Evolutionary conservation across 2,888 invertebrate species (phyloP).

Genomic region (Teleiodes luculella): DNA sequence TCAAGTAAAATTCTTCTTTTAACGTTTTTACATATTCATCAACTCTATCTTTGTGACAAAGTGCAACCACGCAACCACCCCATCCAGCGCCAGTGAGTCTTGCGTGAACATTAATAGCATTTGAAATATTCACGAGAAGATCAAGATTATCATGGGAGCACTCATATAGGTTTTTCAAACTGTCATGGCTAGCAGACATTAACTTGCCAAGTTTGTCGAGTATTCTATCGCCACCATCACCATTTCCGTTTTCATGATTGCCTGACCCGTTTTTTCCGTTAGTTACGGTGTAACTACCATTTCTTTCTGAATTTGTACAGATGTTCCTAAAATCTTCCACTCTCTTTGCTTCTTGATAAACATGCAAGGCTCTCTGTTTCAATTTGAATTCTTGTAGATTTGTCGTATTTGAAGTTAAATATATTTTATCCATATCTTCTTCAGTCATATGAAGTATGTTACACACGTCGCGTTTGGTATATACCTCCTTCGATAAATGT

Average conservation of each 20-base stretch:
- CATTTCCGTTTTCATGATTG: conserved; percentile 27
- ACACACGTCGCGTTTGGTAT: conserved; percentile 84
- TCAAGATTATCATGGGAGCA: conserved; percentile 96
- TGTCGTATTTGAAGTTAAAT: conserved; percentile 74
- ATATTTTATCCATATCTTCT: conserved; percentile 77
- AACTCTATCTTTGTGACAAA: conserved; percentile 83
- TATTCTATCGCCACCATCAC: conserved; percentile 41
- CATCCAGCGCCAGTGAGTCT: conserved; percentile 98
- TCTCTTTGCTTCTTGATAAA: conserved; percentile 92
- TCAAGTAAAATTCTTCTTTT: conserved; percentile 83
- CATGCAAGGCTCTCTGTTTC: conserved; percentile 92
- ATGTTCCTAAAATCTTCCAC: conserved; percentile 86
- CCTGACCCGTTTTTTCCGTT: conserved; percentile 34
- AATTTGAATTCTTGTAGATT: conserved; percentile 87
- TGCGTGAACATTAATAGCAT: conserved; percentile 86
- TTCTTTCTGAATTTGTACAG: conserved; percentile 67
- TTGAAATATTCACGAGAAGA: conserved; percentile 85
- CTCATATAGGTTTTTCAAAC: conserved; percentile 91
- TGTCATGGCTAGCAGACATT: conserved; percentile 94
- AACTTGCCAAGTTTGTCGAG: conserved; percentile 84
- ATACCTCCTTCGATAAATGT: conserved; percentile 81
- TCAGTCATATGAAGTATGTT: conserved; percentile 77
- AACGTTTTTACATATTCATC: conserved; percentile 83
- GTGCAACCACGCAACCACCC: conserved; percentile 97
- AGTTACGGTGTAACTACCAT: conserved; percentile 33